Conservation (phyloP, 2,888 invertebrate species). For the Phania funesta region DNA sequence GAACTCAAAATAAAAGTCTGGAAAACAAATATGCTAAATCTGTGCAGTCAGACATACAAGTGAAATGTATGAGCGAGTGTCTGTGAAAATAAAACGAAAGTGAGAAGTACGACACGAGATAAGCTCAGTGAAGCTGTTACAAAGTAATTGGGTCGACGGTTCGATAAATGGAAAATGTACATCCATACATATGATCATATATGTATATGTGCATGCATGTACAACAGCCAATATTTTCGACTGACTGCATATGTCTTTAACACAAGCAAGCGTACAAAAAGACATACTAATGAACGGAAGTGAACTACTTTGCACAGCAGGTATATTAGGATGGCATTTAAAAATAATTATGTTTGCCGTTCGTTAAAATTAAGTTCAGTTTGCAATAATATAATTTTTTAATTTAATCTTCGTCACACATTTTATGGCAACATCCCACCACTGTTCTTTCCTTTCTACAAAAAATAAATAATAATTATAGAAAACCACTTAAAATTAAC, state of each 20-base stretch:
- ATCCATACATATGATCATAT: background rate
- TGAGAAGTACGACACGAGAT: constrained; percentile 51
- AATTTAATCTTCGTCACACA: background rate
- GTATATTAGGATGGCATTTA: background rate
- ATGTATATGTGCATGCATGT: background rate
- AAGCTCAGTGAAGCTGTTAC: constrained; percentile 48
- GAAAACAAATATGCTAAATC: background rate
- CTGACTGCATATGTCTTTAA: constrained; percentile 40
- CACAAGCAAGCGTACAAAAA: constrained; percentile 29
- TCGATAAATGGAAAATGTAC: constrained; percentile 11
- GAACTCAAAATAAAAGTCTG: background rate
- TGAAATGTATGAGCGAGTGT: background rate
- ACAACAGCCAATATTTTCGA: constrained; percentile 44
- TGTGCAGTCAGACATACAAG: constrained; percentile 1
- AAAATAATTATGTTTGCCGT: background rate
- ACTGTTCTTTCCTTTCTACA: background rate
- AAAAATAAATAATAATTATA: no score
- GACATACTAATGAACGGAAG: background rate
- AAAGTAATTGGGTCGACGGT: constrained; percentile 60
- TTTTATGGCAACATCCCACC: background rate
- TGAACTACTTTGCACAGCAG: background rate
- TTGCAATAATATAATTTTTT: no score
- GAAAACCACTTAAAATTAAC: no score
- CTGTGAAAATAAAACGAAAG: constrained; percentile 40
- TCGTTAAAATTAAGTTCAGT: background rate